phyloP scores from a whole-genome alignment of 1,140 invertebrate species.

The Penaeus chinensis region DNA sequence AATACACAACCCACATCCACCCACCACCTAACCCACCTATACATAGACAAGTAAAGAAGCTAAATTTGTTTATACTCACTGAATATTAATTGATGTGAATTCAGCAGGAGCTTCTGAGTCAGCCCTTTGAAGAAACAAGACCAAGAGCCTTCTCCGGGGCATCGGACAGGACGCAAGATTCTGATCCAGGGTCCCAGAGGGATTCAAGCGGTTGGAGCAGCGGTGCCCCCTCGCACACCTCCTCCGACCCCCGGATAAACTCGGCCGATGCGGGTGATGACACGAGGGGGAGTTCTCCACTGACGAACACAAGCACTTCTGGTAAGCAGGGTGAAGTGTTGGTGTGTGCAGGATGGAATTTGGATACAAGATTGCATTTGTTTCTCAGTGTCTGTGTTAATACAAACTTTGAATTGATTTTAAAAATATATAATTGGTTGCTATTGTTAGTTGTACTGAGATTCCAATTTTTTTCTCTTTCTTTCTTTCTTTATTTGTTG shows the following conservation, averaged over 20 bases:
- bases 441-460: too few relatives aligned
- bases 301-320: conserved; percentile 38
- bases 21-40: too few relatives aligned
- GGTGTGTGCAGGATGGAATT: too few relatives aligned
- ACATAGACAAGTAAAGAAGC: too few relatives aligned
- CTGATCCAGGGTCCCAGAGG: conserved; percentile 43
- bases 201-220: conserved; percentile 43
- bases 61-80: too few relatives aligned
- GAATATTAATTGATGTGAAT: background rate
- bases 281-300: conserved; percentile 44
- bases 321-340: background rate
- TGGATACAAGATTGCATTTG: too few relatives aligned
- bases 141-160: conserved; percentile 53
- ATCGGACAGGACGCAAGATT: conserved; percentile 49
- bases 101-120: conserved; percentile 40
- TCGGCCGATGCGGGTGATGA: conserved; percentile 44
- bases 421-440: too few relatives aligned
- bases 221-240: conserved; percentile 42
- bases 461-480: too few relatives aligned
- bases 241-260: conserved; percentile 49
- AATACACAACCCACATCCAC: too few relatives aligned
- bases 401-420: too few relatives aligned
- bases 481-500: too few relatives aligned
- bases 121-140: conserved; percentile 47
- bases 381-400: too few relatives aligned